Base-by-base conservation (phyloP, 1,140 invertebrate species). In the Drosophila baimaii region DNA sequence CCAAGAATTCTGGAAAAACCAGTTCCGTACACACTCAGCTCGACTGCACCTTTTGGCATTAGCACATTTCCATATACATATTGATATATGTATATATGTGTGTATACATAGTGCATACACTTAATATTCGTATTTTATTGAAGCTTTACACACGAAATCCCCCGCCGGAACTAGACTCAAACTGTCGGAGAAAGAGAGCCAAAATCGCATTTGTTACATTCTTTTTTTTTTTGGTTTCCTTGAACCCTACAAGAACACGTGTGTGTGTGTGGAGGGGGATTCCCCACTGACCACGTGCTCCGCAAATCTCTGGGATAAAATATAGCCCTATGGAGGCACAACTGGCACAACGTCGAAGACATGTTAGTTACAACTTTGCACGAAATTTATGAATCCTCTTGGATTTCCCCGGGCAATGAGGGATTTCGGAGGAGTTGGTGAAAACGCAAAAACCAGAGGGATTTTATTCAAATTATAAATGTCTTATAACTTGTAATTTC, bases 311-410 rank as follows among this genome's bases (percentile, higher is more conserved):
- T 58, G 35, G 68, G 65, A 51, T 69, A 77, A 82, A 66, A 79
- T 79, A 86, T 88, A 70, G 79, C 76, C 71, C 83, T 63, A 55
- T 54, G 65, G 71, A 76, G 83, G 63, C 74, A 49, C 54, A 49
- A 68, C 62, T 66, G 61, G 66, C 77, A 23, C 52, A 58, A 17
- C 54, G 27, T 58, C 61, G 72, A 88, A 79, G 83, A 79, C 61
- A 79, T 66, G 63, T 71, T 66, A 80, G 68, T 84, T 82, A 88
- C 79, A 88, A 82, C 58, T 64, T 69, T 70, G 51, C 58, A 65
- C 58, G 52, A 82, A 59, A 73, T 72, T 72, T 72, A 73, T 73
- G 66, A 33, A 57, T 58, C 68, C 68, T 56, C 41, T 70, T 57
- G 68, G 68, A 47, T 33, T 57, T 57, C 37, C 31, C 10, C 2